phyloP scores from a whole-genome alignment of 2,888 invertebrate species.

The Archaeoteleia sp. region DNA sequence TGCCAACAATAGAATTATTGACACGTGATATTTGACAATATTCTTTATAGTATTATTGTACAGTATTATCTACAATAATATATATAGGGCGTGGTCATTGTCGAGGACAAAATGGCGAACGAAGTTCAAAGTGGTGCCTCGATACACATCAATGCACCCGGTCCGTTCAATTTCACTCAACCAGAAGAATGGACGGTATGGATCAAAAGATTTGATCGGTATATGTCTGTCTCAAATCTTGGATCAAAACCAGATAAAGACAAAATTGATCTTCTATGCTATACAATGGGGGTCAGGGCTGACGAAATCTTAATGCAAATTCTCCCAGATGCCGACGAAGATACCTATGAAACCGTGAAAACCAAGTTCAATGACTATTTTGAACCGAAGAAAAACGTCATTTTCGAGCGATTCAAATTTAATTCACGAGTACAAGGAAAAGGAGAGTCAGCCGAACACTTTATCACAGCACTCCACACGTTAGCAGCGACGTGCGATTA shows the following conservation, averaged over 20 bases:
- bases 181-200: constrained; percentile 36
- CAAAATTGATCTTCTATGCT: constrained; percentile 53
- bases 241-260: constrained; percentile 36
- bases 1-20: too few species aligned
- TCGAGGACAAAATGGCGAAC: too few species aligned
- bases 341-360: neutral
- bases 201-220: constrained; percentile 40
- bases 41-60: too few species aligned
- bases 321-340: constrained; percentile 9
- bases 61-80: too few species aligned
- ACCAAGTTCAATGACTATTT: constrained; percentile 47
- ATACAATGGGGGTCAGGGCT: constrained; percentile 53
- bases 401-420: constrained; percentile 55
- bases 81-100: too few species aligned
- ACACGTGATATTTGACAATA: too few species aligned
- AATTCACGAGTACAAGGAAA: constrained; percentile 49
- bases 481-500: too few species aligned
- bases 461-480: constrained; percentile 53
- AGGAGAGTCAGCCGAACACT: constrained; percentile 35
- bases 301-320: constrained; percentile 50
- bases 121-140: too few species aligned
- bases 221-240: constrained; percentile 32
- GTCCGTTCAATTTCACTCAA: constrained; percentile 31
- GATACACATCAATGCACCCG: constrained; percentile 11
- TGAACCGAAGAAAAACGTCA: constrained; percentile 51